Percentiles rank a stretch among this genome's conserved stretches.
Conservation (phyloP, 2,113 vertebrate species). For the Leiothrix lutea region DNA sequence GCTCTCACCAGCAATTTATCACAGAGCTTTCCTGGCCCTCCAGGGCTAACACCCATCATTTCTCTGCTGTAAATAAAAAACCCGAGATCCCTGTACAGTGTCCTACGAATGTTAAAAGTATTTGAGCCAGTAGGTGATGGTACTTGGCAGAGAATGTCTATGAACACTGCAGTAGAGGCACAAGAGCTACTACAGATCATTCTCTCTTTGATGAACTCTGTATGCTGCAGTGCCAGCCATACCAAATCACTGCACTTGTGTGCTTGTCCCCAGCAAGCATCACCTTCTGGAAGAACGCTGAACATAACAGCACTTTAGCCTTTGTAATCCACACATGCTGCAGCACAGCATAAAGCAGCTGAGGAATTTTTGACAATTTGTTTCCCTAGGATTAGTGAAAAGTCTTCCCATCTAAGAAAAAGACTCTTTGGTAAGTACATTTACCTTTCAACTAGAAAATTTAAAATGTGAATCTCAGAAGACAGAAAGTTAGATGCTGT, state of each 20-base stretch:
- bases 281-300: neutral
- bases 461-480: neutral
- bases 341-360: neutral
- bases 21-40: neutral
- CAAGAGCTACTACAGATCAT: neutral
- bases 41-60: neutral
- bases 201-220: neutral
- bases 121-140: neutral
- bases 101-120: neutral
- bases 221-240: neutral
- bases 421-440: neutral
- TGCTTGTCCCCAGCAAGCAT: neutral
- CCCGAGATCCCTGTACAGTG: neutral
- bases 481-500: neutral
- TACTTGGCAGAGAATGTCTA: neutral
- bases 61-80: neutral
- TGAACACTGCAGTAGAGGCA: accelerated
- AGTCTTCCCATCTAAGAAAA: neutral
- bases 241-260: neutral
- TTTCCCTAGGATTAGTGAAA: neutral
- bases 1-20: neutral
- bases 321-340: accelerated
- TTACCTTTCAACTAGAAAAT: neutral
- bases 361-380: neutral
- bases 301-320: neutral